Base-by-base conservation (phyloP, 1,140 invertebrate genomes). In the Macrocentrus cingulum region DNA sequence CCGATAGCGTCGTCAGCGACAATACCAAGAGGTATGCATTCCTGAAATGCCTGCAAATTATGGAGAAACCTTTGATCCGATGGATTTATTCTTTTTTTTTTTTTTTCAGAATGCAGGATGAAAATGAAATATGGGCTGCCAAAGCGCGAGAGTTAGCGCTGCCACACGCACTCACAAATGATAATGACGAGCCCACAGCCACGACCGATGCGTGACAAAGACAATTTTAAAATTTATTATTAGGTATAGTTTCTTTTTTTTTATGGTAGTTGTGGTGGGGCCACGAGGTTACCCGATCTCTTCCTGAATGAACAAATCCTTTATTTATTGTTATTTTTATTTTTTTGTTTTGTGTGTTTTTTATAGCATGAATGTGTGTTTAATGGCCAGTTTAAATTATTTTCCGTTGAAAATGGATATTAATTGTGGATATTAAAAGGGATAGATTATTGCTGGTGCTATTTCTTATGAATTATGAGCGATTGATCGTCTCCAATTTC, bases 1-100 rank as follows among this genome's bases (percentile, higher is more conserved):
- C 94, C 22, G 94, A 96, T 77, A 83, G 85, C 51, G 83, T 88
- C 72, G 91, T 95, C 45, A 86, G 89, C 63, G 86, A 91, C 66
- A 94, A 95, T 77, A 95, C 91, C 69, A 76, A 72, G 60, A 67
- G 71, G 65, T 75, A 58, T 45, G 57, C 63, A 46, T 45, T n/a
- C n/a, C n/a, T 44, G 2, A 39, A 23, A 51, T 37, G 39, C 15
- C n/a, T 11, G 39, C 44, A 56, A 37, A 23, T 9, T 53, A 2
- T 46, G n/a, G 9, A 36, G 42, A 2, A 45, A 44, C 48, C 18
- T 48, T 36, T 60, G 37, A 39, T 18, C n/a, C 19, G 8, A 32
- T 41, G 9, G 29, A 32, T 53, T 41, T 8, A 50, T 9, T 13
- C 18, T 57, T 48, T 32, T 34, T 6, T 49, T 29, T 53, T 39